Evolutionary conservation across 2,113 vertebrate genomes (phyloP).

Genomic region (Nycticorax nycticorax): DNA sequence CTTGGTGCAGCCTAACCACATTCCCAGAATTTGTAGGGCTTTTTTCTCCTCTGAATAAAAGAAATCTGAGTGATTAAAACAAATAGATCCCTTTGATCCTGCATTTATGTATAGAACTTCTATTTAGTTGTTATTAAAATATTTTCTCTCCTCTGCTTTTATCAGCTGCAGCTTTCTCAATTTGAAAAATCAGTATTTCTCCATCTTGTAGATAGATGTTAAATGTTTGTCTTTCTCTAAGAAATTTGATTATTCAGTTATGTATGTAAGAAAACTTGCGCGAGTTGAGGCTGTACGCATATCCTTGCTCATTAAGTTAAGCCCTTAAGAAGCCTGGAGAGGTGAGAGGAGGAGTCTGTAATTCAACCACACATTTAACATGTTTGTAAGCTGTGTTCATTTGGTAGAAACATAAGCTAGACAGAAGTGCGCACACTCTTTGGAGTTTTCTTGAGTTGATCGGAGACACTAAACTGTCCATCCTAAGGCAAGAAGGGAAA

Average conservation of each 20-base stretch:
- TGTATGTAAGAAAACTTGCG: background rate
- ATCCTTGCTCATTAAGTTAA: background rate
- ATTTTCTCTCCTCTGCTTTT: background rate
- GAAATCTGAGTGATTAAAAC: background rate
- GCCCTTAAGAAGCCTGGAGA: background rate
- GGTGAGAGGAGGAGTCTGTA: background rate
- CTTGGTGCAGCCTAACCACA: background rate
- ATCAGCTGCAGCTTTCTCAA: background rate
- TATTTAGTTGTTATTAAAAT: background rate
- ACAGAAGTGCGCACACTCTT: background rate
- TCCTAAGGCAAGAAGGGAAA: background rate
- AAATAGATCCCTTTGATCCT: background rate
- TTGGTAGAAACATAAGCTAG: background rate
- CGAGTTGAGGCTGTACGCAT: background rate
- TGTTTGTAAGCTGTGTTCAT: background rate
- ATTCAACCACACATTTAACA: background rate
- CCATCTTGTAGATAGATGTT: background rate
- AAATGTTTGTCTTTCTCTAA: background rate
- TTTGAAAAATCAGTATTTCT: background rate
- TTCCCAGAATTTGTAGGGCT: background rate
- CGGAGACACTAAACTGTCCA: background rate
- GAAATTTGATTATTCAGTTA: background rate
- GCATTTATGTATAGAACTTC: background rate
- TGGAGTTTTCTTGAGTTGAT: background rate
- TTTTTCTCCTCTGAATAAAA: background rate